Evolutionary conservation across 1,140 invertebrate species (phyloP), one percentile per base, ranked within the genome.

Genomic region (Acyrthosiphon pisum): DNA sequence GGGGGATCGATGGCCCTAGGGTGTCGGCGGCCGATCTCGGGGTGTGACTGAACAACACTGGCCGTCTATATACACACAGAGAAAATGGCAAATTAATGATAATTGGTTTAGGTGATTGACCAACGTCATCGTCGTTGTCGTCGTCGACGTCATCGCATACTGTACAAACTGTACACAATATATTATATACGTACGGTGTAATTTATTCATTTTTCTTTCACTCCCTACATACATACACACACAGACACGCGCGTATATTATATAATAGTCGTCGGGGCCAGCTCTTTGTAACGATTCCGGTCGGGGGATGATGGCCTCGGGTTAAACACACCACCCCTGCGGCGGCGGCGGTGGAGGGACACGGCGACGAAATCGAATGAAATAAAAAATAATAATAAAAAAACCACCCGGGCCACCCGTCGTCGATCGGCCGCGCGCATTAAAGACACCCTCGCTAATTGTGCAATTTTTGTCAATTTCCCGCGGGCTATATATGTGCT

Each of bases 31-130:
- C n/a, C 26, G 87, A 4, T 48, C n/a, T n/a, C n/a, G 86, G 26
- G 86, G n/a, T 83, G 76, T 26, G 84, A 6, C 84, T 6, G 84
- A 41, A 84, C n/a, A 6, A 76, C 35, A 83, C 35, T 76, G 6
- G 41, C 46, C 20, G 30, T 37, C 7, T 44, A 41, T 23, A 48
- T 26, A n/a, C 35, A 18, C 87, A 1, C 7, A 93, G 50, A 93
- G 93, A 93, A 91, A 93, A 93, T 76, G 93, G 87, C 87, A 83
- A 84, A 91, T 90, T 76, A 90, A 84, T 46, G 89, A 88, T 90
- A 93, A 90, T 93, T 91, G 93, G 81, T 90, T 91, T 93, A 83
- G 87, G 46, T 84, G 87, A 93, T 90, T 93, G 93, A 93, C 93
- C 93, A 37, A n/a, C 89, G 60, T 68, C 68, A 50, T 8, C 7